phyloP scores from a whole-genome alignment of 2,888 invertebrate genomes.

The Drosophila koepferae region DNA sequence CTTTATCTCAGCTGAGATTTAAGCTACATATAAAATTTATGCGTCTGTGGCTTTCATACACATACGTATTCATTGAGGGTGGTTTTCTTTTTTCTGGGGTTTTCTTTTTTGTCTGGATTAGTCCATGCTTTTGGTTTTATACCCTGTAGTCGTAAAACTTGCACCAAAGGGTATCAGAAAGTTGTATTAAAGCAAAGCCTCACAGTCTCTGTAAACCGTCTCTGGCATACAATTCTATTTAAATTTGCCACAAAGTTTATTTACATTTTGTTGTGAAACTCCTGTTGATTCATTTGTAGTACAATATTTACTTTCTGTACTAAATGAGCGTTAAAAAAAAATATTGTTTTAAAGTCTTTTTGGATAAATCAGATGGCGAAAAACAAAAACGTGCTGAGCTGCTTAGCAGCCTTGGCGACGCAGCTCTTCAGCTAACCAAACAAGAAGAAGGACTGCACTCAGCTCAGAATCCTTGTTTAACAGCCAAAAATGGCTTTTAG shows the following conservation, averaged over 20 bases:
- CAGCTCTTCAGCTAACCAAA: background rate
- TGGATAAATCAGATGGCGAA: background rate
- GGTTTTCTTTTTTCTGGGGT: background rate
- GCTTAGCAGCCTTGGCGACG: background rate
- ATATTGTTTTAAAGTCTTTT: background rate
- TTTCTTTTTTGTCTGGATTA: conserved; percentile 27
- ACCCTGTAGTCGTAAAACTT: conserved; percentile 40
- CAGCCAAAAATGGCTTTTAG: background rate
- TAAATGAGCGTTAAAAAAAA: background rate
- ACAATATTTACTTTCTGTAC: background rate
- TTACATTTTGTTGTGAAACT: background rate
- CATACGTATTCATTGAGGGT: conserved; percentile 19
- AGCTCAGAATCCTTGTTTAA: too few relatives aligned
- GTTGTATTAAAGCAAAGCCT: background rate
- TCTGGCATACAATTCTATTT: background rate
- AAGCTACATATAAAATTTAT: conserved; percentile 78
- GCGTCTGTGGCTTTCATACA: conserved; percentile 62
- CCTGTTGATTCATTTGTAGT: background rate
- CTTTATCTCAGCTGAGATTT: conserved; percentile 71
- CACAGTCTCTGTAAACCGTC: background rate
- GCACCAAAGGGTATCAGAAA: background rate
- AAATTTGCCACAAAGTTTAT: background rate
- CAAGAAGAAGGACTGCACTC: background rate
- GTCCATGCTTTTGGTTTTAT: conserved; percentile 43
- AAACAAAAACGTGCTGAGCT: background rate